Evolutionary conservation across 2,888 invertebrate species (phyloP).

Genomic region (Cataglyphis cursor): DNA sequence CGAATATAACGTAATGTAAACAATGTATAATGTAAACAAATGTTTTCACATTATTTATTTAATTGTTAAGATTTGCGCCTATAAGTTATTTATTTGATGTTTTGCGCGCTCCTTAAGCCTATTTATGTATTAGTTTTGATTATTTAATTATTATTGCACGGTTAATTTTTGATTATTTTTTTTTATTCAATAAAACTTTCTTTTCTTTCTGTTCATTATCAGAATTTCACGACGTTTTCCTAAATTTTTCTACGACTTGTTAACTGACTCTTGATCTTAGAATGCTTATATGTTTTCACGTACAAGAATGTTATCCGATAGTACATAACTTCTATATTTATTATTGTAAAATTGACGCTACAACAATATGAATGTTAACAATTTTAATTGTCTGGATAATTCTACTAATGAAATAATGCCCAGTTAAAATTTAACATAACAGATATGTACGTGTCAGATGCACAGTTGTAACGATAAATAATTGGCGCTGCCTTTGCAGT

Average conservation of each 20-base stretch:
- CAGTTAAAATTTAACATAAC: not conserved
- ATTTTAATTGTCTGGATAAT: conserved; percentile 2
- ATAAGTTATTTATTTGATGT: no score
- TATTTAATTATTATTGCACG: no score
- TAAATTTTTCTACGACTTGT: not conserved
- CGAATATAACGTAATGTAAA: no score
- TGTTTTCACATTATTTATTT: no score
- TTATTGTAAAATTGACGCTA: not conserved
- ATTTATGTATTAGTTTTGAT: no score
- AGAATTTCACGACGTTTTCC: not conserved
- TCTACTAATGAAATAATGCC: not conserved
- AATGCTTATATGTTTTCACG: not conserved
- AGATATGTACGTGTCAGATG: not conserved
- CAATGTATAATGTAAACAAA: no score
- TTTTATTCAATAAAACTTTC: not conserved
- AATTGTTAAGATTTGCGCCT: no score
- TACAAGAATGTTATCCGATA: not conserved
- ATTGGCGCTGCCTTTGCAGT: not conserved
- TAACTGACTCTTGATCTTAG: not conserved
- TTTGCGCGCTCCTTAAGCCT: no score
- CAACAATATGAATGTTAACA: not conserved
- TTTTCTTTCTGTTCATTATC: not conserved
- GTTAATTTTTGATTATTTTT: conserved; percentile 15
- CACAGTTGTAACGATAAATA: conserved; percentile 13
- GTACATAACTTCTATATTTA: not conserved